Percentiles rank a stretch among this genome's conserved stretches.
Conservation (phyloP, 2,888 invertebrate genomes). For the Empis stercorea region DNA sequence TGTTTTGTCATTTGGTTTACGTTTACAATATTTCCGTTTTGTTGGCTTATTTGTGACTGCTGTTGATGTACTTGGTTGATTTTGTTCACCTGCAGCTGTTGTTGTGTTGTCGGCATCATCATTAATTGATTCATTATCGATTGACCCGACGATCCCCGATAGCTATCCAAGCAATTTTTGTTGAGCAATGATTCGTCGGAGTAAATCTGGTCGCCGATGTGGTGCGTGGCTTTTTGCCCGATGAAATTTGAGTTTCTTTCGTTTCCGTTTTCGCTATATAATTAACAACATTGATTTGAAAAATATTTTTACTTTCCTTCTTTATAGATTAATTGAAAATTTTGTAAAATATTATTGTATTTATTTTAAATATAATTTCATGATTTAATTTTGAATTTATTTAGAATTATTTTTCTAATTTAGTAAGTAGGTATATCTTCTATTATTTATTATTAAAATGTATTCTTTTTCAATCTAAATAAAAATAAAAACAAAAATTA, state of each 20-base stretch:
- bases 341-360: no score
- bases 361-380: background rate
- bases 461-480: no score
- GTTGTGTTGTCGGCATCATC: conserved; percentile 45
- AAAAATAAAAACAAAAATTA: no score
- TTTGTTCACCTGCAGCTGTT: conserved; percentile 31
- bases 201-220: conserved; percentile 41
- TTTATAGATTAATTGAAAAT: no score
- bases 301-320: conserved; percentile 3
- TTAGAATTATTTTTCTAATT: background rate
- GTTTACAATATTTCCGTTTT: conserved; percentile 19
- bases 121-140: conserved; percentile 40
- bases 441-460: no score
- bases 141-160: conserved; percentile 38
- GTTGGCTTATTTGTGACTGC: conserved; percentile 15
- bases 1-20: conserved; percentile 14
- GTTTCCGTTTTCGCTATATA: conserved; percentile 31
- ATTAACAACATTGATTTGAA: no score
- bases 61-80: conserved; percentile 20
- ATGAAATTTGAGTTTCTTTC: conserved; percentile 59
- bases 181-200: conserved; percentile 37
- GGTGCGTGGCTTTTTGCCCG: conserved; percentile 79
- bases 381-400: background rate
- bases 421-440: no score
- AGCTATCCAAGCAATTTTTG: conserved; percentile 39